phyloP scores from a whole-genome alignment of 37 sponge, comb jelly and placozoan species.

The Crambe crambe region DNA sequence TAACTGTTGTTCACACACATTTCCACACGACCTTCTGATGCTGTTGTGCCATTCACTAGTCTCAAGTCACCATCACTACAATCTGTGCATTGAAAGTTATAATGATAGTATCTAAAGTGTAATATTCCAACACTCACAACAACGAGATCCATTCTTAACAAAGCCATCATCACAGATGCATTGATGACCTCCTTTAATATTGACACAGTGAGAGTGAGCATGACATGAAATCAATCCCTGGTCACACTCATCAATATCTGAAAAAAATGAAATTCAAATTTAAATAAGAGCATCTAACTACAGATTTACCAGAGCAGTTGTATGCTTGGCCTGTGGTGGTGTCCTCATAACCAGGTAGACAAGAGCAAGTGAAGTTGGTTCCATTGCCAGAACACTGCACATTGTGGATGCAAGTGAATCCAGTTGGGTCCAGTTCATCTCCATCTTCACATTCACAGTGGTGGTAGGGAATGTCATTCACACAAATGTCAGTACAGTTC shows the following conservation, averaged over 20 bases:
- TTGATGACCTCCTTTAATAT: slow-evolving; percentile 38
- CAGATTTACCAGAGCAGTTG: slow-evolving; percentile 4
- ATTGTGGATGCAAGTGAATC: neutral
- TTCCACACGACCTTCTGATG: slow-evolving; percentile 5
- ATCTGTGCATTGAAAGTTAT: neutral
- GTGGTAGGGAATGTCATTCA: neutral
- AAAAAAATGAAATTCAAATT: neutral
- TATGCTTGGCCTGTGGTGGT: neutral
- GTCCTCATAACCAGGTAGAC: slow-evolving; percentile 8
- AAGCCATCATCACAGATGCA: slow-evolving; percentile 54
- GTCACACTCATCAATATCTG: slow-evolving; percentile 41
- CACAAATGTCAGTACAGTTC: neutral
- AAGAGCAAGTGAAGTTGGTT: neutral
- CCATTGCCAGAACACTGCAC: neutral
- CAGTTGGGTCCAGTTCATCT: neutral
- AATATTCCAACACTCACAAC: neutral
- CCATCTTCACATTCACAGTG: neutral
- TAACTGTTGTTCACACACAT: slow-evolving; percentile 4
- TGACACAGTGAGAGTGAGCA: slow-evolving; percentile 25
- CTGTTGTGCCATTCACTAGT: neutral
- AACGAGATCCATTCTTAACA: slow-evolving; percentile 1
- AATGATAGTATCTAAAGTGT: neutral
- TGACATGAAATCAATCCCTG: neutral
- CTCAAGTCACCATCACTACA: neutral
- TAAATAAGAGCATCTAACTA: too few species aligned